These are phyloP conservation scores for Reinhardtius hippoglossoides DNA, from an alignment of 2,113 vertebrate species.

Conservation along the genomic window DNA sequence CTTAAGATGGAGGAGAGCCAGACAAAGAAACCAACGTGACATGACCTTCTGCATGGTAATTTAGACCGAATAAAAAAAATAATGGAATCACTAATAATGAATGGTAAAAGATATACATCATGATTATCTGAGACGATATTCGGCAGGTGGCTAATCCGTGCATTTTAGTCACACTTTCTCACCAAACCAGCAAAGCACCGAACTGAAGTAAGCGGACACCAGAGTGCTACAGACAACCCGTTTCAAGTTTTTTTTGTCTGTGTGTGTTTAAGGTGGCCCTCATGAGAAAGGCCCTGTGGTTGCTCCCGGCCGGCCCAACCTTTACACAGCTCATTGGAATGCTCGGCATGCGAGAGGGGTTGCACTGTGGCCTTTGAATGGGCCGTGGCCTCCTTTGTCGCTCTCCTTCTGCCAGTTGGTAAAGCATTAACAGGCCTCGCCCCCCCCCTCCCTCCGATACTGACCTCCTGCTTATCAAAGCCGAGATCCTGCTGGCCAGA, in stretches of 20 bases:
- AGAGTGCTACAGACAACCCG: slow-evolving; percentile 27
- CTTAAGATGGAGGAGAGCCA: neutral
- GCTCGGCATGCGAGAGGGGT: slow-evolving; percentile 81
- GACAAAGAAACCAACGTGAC: neutral
- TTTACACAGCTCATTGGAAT: slow-evolving; percentile 88
- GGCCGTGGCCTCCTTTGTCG: slow-evolving; percentile 80
- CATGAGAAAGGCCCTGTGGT: slow-evolving; percentile 62
- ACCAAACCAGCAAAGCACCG: slow-evolving; percentile 57
- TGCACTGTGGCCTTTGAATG: slow-evolving; percentile 82
- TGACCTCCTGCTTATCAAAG: slow-evolving; percentile 54
- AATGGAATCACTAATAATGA: neutral
- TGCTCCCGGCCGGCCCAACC: slow-evolving; percentile 77
- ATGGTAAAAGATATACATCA: neutral
- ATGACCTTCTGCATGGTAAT: neutral
- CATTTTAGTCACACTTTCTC: slow-evolving; percentile 56
- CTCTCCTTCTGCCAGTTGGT: slow-evolving; percentile 80
- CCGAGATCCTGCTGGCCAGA: slow-evolving; percentile 44
- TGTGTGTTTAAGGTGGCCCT: slow-evolving; percentile 71
- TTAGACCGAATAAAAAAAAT: neutral
- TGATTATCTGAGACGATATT: neutral
- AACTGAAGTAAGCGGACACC: slow-evolving; percentile 10
- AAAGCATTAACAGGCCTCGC: slow-evolving; percentile 69
- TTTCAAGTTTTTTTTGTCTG: slow-evolving; percentile 62
- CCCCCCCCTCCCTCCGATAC: slow-evolving; percentile 9
- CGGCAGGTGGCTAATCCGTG: slow-evolving; percentile 33